Evolutionary conservation across 2,797 vertebrate genomes (phyloP).

Genomic region (Rhinogobio ventralis): DNA sequence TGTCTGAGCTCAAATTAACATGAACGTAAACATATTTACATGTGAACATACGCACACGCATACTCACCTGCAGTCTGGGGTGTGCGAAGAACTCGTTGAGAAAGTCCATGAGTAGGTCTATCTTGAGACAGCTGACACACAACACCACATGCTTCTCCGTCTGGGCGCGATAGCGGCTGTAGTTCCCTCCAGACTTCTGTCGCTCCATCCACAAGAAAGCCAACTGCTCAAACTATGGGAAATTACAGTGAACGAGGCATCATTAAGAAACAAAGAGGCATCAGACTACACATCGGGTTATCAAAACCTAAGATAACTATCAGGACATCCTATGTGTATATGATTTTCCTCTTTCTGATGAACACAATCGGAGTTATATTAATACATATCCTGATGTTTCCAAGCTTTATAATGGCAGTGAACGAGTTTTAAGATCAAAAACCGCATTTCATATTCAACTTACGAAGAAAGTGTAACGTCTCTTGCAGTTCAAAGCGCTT

Average conservation of each 20-base stretch:
- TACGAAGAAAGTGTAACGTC: too few relatives aligned
- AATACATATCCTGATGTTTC: too few relatives aligned
- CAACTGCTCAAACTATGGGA: constrained; percentile 84
- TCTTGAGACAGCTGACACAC: constrained; percentile 86
- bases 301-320: neutral
- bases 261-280: neutral
- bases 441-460: too few relatives aligned
- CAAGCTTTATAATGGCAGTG: too few relatives aligned
- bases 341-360: too few relatives aligned
- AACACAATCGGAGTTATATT: too few relatives aligned
- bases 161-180: constrained; percentile 86
- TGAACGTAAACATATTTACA: neutral
- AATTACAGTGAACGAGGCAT: constrained; percentile 54
- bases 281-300: neutral
- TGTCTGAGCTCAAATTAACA: constrained; percentile 20
- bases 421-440: too few relatives aligned
- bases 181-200: constrained; percentile 86
- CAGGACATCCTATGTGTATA: too few relatives aligned
- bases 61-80: constrained; percentile 81
- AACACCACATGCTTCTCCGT: constrained; percentile 87
- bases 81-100: constrained; percentile 88
- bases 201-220: constrained; percentile 88
- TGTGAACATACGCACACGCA: neutral
- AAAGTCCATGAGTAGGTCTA: constrained; percentile 88
- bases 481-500: too few relatives aligned